Evolutionary conservation across 2,797 vertebrate species (phyloP).

Genomic region (Lates japonicus): DNA sequence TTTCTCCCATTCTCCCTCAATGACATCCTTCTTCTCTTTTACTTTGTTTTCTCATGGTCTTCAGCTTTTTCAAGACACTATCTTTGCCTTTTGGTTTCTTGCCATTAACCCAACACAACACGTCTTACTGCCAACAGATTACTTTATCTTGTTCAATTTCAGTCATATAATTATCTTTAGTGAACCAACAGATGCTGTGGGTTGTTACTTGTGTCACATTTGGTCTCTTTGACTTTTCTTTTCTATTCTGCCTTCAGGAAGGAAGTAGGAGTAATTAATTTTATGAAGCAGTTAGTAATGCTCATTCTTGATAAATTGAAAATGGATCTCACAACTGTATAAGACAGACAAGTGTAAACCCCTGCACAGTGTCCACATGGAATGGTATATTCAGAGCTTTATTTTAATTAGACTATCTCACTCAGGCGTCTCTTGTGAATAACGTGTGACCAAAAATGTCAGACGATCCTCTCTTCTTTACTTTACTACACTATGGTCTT

Average conservation of each 20-base stretch:
- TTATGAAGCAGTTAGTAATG: background rate
- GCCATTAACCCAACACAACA: background rate
- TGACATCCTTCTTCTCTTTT: constrained; percentile 10
- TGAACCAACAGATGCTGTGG: constrained; percentile 8
- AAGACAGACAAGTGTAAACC: background rate
- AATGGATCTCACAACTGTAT: background rate
- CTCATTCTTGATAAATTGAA: background rate
- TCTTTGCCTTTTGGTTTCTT: background rate
- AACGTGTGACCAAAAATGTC: background rate
- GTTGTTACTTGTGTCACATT: background rate
- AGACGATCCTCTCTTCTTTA: background rate
- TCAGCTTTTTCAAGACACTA: constrained; percentile 10
- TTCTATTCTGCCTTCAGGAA: background rate
- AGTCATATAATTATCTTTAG: constrained; percentile 4
- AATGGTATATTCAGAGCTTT: background rate
- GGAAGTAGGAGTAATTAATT: background rate
- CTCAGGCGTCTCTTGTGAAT: background rate
- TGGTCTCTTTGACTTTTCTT: background rate
- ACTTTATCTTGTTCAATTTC: background rate
- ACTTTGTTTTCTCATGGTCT: constrained; percentile 25
- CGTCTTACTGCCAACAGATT: background rate
- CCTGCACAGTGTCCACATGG: background rate
- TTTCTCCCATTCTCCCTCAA: constrained; percentile 17
- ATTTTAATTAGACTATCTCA: background rate
- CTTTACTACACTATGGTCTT: background rate